Evolutionary conservation across 2,113 vertebrate species (phyloP).

Genomic region (Chrysemys picta): DNA sequence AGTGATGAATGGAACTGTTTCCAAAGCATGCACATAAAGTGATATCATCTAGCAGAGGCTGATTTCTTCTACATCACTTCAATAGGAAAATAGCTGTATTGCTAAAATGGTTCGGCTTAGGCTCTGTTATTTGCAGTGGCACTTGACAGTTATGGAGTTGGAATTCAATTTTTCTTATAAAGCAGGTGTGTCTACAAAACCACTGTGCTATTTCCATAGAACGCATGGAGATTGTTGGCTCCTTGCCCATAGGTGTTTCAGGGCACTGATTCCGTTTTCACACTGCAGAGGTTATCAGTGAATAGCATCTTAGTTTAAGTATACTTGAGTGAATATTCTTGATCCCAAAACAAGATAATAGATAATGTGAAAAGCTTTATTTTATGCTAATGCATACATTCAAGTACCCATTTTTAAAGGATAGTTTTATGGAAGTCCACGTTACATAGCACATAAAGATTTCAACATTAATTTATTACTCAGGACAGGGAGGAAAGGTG

Average conservation of each 20-base stretch:
- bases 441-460: slow-evolving; percentile 30
- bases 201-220: slow-evolving; percentile 50
- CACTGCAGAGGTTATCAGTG: slow-evolving; percentile 22
- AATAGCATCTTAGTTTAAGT: slow-evolving; percentile 54
- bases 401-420: background rate
- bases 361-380: slow-evolving; percentile 40
- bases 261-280: slow-evolving; percentile 54
- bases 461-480: slow-evolving; percentile 47
- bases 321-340: slow-evolving; percentile 46
- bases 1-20: slow-evolving; percentile 64
- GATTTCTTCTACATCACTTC: slow-evolving; percentile 68
- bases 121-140: slow-evolving; percentile 63
- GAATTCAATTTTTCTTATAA: slow-evolving; percentile 72
- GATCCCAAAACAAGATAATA: slow-evolving; percentile 55
- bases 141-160: slow-evolving; percentile 66
- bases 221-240: slow-evolving; percentile 23
- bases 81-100: slow-evolving; percentile 70
- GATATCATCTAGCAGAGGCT: slow-evolving; percentile 38
- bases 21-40: slow-evolving; percentile 36
- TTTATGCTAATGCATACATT: slow-evolving; percentile 29
- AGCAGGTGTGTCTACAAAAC: slow-evolving; percentile 60
- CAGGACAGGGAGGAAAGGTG: slow-evolving; percentile 20
- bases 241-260: slow-evolving; percentile 44
- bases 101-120: slow-evolving; percentile 49
- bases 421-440: slow-evolving; percentile 45